phyloP scores from a whole-genome alignment of 2,113 vertebrate species.

The Brachirus orientalis region DNA sequence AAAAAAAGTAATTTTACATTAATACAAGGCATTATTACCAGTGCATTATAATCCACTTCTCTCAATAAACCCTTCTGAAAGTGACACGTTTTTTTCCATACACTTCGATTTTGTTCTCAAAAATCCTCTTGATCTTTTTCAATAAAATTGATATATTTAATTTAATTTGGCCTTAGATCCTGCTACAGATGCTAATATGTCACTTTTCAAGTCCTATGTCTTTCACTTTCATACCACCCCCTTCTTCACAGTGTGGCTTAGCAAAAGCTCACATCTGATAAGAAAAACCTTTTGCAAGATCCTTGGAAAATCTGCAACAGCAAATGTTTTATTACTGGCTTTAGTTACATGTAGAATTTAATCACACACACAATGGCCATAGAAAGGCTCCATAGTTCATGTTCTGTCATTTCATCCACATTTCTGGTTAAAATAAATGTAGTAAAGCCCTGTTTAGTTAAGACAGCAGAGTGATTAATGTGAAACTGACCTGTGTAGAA shows the following conservation, averaged over 20 bases:
- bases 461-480: slow-evolving; percentile 4
- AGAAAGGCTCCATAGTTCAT: neutral
- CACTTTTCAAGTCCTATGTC: neutral
- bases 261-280: neutral
- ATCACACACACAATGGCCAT: neutral
- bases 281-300: neutral
- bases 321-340: neutral
- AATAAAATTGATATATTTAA: too few relatives aligned
- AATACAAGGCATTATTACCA: too few relatives aligned
- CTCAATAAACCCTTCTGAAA: too few relatives aligned
- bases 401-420: slow-evolving; percentile 7
- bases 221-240: neutral
- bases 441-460: neutral
- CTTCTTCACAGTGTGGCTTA: neutral
- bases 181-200: too few relatives aligned
- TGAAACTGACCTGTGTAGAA: neutral
- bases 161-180: too few relatives aligned
- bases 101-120: too few relatives aligned
- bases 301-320: neutral
- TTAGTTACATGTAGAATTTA: neutral
- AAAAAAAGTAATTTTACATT: too few relatives aligned
- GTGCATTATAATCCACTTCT: too few relatives aligned
- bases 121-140: too few relatives aligned
- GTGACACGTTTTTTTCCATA: too few relatives aligned
- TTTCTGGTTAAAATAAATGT: slow-evolving; percentile 10